These are phyloP conservation scores for Tetramorium alpestre DNA, from an alignment of 1,140 invertebrate genomes.

Conservation along the genomic window DNA sequence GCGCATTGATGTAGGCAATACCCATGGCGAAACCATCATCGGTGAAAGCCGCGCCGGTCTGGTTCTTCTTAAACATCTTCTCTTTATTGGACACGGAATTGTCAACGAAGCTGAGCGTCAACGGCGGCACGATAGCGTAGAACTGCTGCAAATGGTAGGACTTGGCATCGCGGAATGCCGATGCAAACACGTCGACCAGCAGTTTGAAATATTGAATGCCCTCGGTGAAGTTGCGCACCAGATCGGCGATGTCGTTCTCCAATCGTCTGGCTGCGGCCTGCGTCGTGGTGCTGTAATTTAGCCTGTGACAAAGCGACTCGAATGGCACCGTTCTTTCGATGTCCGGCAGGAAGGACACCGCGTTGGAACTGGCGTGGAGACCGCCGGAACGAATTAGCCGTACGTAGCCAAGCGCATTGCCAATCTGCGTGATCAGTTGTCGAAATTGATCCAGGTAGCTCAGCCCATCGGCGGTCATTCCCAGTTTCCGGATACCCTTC, in stretches of 20 bases:
- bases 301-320: slow-evolving; percentile 86
- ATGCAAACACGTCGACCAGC: slow-evolving; percentile 96
- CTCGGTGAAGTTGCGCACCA: slow-evolving; percentile 95
- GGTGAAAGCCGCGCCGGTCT: slow-evolving; percentile 95
- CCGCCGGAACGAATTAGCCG: slow-evolving; percentile 97
- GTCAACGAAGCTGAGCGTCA: slow-evolving; percentile 98
- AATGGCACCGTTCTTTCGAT: slow-evolving; percentile 91
- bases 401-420: slow-evolving; percentile 98
- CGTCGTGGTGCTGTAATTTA: slow-evolving; percentile 87
- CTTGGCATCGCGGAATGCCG: slow-evolving; percentile 94
- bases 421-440: slow-evolving; percentile 96
- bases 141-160: slow-evolving; percentile 97
- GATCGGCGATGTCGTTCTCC: slow-evolving; percentile 91
- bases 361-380: slow-evolving; percentile 95
- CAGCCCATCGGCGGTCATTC: slow-evolving; percentile 92
- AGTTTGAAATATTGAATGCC: slow-evolving; percentile 98
- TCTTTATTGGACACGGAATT: slow-evolving; percentile 97
- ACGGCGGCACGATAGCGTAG: slow-evolving; percentile 96
- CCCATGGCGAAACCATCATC: slow-evolving; percentile 99
- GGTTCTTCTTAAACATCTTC: slow-evolving; percentile 95
- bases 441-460: slow-evolving; percentile 98
- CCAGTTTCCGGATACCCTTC: slow-evolving; percentile 95
- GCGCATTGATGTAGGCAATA: slow-evolving; percentile 90
- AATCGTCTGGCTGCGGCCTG: slow-evolving; percentile 90
- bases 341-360: slow-evolving; percentile 95